Evolutionary conservation across 2,797 vertebrate genomes (phyloP), one percentile per base, ranked within the genome.

Genomic region (Oreochromis grahami): DNA sequence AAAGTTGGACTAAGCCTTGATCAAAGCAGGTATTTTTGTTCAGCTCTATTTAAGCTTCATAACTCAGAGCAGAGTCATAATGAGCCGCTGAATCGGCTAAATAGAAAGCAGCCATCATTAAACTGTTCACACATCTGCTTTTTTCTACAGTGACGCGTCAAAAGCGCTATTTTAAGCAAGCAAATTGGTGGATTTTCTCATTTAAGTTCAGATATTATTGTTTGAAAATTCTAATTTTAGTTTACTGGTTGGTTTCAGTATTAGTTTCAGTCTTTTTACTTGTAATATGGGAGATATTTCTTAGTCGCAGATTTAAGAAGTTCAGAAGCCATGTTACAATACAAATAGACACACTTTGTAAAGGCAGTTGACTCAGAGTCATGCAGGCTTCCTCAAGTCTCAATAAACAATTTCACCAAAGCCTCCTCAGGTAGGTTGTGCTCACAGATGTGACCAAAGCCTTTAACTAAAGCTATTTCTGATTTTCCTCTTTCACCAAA

Each of bases 71-170:
- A 24, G 65, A 26, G 24, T 26, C 8, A 70, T 2, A 70, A 19
- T 15, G 21, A 45, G 38, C 65, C 4, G 4, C 41, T 26, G 65
- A 45, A 26, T 70, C 2, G 8, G 65, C 38, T 26, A 26, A 70
- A 70, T 21, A 70, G 41, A 11, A 45, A 45, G 2, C 14, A 45
- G 41, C 14, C 65, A 17, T 17, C 21, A 70, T 72, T 48, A 48
- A 72, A 29, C 7, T 48, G 43, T 72, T 72, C 68, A 12, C 41
- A 32, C 4, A 48, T 29, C 43, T 72, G 43, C 8, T 72, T 72
- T 0, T 72, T 19, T 29, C 43, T 48, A 48, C 3, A 29, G 68
- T 7, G 14, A 70, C 1, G 0, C 1, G 1, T 70, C 38, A 26
- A 70, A 70, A 2, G 11, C 15, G 2, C 3, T 36, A 3, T 63